phyloP scores from a whole-genome alignment of 2,888 invertebrate genomes.

The Lapara coniferarum region DNA sequence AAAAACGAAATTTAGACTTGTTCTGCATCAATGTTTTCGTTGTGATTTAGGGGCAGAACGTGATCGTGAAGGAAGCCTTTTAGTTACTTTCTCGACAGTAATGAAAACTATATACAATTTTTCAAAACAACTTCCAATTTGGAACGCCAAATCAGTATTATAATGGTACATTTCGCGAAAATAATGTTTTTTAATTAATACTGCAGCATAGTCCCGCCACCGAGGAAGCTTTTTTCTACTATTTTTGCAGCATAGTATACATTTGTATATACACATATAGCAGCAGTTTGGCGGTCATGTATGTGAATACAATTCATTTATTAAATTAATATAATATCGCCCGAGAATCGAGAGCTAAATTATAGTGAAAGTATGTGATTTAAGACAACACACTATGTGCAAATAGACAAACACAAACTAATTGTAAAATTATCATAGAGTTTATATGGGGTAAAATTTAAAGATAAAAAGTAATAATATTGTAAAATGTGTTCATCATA shows the following conservation, averaged over 20 bases:
- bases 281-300: constrained; percentile 5
- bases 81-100: constrained; percentile 29
- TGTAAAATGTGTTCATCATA: neutral
- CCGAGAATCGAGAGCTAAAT: constrained; percentile 23
- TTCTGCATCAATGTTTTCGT: constrained; percentile 71
- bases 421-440: neutral
- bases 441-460: neutral
- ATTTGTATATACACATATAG: neutral
- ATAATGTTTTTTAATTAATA: neutral
- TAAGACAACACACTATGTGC: neutral
- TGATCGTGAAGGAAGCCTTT: constrained; percentile 65
- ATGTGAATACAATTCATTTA: neutral
- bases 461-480: neutral
- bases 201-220: constrained; percentile 12
- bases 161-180: constrained; percentile 11
- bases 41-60: constrained; percentile 73
- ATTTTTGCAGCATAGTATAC: constrained; percentile 1
- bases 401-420: constrained; percentile 17
- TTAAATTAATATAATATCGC: neutral
- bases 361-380: constrained; percentile 13
- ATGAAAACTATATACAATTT: constrained; percentile 17
- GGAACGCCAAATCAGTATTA: neutral
- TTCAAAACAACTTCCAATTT: neutral
- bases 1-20: constrained; percentile 85
- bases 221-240: neutral